Evolutionary conservation across 2,113 vertebrate species (phyloP).

Genomic region (Cettia cetti): DNA sequence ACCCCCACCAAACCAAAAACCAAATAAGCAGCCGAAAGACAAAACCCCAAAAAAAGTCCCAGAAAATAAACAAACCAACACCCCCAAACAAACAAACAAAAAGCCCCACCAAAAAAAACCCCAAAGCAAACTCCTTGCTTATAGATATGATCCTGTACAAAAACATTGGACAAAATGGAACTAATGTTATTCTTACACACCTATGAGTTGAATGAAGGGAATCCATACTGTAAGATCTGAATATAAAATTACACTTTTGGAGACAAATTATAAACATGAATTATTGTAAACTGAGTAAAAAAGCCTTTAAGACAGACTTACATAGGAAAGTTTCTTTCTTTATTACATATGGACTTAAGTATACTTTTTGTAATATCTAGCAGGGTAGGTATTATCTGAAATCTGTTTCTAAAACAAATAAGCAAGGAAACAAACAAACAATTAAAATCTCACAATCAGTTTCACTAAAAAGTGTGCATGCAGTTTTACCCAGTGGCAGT

Average conservation of each 20-base stretch:
- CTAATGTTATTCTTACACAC: not conserved
- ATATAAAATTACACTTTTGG: not conserved
- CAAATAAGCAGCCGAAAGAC: not conserved
- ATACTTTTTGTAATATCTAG: not conserved
- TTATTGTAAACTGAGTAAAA: not conserved
- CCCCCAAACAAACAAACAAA: too few species aligned
- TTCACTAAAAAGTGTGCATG: not conserved
- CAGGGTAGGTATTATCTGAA: not conserved
- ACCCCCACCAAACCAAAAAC: not conserved
- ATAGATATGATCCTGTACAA: not conserved
- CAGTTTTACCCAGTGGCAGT: not conserved
- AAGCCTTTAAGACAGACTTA: not conserved
- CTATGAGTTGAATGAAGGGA: not conserved
- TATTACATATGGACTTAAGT: not conserved
- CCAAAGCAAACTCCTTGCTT: rapidly evolving
- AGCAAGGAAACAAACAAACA: not conserved
- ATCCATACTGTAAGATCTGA: not conserved
- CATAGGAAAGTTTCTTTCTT: not conserved
- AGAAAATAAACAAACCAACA: not conserved
- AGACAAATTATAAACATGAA: not conserved
- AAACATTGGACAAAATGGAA: not conserved
- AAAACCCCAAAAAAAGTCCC: not conserved
- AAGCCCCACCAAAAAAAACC: not conserved
- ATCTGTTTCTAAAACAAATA: not conserved
- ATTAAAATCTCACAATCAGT: not conserved